Evolutionary conservation across 2,888 invertebrate species (phyloP), one percentile per base, ranked within the genome.

Genomic region (Actias luna): DNA sequence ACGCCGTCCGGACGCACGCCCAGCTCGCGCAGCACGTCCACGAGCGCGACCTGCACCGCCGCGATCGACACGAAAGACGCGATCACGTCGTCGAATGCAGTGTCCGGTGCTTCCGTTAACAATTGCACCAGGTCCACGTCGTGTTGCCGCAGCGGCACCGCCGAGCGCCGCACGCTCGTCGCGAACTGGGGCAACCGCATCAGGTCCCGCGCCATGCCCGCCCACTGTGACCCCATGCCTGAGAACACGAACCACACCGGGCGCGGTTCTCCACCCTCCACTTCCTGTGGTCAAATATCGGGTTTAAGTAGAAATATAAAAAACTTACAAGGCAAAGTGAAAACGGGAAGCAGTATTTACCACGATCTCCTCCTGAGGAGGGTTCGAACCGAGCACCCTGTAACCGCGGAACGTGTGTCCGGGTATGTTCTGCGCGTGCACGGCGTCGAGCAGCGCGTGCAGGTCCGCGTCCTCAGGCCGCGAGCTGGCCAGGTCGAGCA

Each of bases 161-260:
- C 96, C 69, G 96, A 96, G 67, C 95, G 95, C 70, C 94, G 92
- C 70, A 99, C 94, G 64, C 97, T 96, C 62, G 94, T 94, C 67
- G 95, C 95, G 92, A 99, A 99, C 1, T 93, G 89, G 62, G 98
- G 97, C 68, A 99, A 92, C 67, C 93, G 89, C 95, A 99, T 95
- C 71, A 99, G 93, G 65, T 96, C 94, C 79, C 95, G 95, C 16
- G 96, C 99, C 99, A 99, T 99, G 76, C 98, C 98, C 59, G 97
- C 94, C 99, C 99, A 99, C 90, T 99, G 99, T 52, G 97, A 96
- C 16, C 99, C 99, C 99, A 99, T 99, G 65, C 99, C 99, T 58
- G 98, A 96, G 92, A 98, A 99, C 68, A 99, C 94, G 87, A 95
- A 99, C 98, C 99, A 99, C 63, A 99, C 90, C 0, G 99, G 98